Conservation (phyloP, 92 coral and sea anemone species). For the Blastomussa wellsi region DNA sequence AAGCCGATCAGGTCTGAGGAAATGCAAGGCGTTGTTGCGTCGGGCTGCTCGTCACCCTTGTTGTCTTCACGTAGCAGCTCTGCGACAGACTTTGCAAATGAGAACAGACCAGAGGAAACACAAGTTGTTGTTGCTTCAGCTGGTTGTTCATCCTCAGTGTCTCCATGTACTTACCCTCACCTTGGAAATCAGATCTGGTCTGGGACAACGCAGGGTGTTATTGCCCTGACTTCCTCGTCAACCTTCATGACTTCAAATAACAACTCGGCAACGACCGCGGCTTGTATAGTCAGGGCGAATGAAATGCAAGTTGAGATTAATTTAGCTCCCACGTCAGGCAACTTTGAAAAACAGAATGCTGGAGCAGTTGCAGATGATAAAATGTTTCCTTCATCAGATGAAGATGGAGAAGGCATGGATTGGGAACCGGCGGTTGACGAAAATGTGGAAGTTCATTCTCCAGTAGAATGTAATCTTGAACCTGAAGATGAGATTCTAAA, state of each 20-base stretch:
- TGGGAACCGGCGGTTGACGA: constrained; percentile 1
- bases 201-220: neutral
- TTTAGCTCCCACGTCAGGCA: neutral
- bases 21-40: neutral
- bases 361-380: neutral
- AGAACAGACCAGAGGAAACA: neutral
- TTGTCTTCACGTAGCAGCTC: neutral
- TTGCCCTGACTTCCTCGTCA: neutral
- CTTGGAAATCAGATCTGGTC: neutral
- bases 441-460: neutral
- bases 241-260: neutral
- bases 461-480: neutral
- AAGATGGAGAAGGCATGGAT: constrained; percentile 22
- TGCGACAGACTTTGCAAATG: neutral
- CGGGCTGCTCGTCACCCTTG: neutral
- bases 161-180: neutral
- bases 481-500: neutral
- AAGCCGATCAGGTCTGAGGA: neutral
- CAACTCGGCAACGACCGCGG: neutral
- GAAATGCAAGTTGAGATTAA: neutral
- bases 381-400: neutral
- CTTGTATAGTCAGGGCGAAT: neutral
- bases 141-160: neutral
- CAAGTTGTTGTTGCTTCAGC: neutral
- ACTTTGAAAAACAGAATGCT: neutral